phyloP scores from a whole-genome alignment of 2,797 vertebrate genomes.

The Ctenopoma kingsleyae region DNA sequence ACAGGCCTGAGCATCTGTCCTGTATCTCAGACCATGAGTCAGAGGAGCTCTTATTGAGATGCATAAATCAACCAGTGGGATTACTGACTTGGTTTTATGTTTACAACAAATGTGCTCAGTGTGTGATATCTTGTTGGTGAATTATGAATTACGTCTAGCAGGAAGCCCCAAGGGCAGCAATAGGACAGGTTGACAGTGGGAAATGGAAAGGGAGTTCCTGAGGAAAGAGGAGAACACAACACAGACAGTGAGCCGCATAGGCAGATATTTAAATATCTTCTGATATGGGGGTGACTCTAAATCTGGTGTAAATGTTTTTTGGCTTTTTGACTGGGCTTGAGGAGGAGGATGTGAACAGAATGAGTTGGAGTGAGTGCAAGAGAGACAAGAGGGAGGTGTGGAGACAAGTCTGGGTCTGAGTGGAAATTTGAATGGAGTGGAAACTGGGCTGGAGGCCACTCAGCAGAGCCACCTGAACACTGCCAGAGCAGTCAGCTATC shows the following conservation, averaged over 20 bases:
- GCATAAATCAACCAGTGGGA: conserved; percentile 37
- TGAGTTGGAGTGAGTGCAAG: conserved; percentile 40
- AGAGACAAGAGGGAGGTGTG: conserved; percentile 58
- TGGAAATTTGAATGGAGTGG: conserved; percentile 83
- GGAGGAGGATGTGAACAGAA: conserved; percentile 61
- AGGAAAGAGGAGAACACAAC: conserved; percentile 13
- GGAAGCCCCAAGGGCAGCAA: conserved; percentile 23
- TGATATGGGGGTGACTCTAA: conserved; percentile 58
- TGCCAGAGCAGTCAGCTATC: conserved; percentile 83
- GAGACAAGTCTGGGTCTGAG: conserved; percentile 74
- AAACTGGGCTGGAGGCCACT: conserved; percentile 83
- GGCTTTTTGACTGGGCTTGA: conserved; percentile 40
- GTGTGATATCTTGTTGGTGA: conserved; percentile 38
- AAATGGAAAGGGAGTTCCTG: conserved; percentile 24
- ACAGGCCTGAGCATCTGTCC: conserved; percentile 12
- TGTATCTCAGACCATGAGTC: conserved; percentile 37
- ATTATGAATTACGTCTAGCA: conserved; percentile 31
- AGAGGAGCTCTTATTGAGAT: conserved; percentile 32
- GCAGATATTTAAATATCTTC: conserved; percentile 50
- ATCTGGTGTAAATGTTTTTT: conserved; percentile 57
- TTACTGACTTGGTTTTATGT: conserved; percentile 46
- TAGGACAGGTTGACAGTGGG: conserved; percentile 15
- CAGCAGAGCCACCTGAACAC: conserved; percentile 77
- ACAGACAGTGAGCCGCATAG: conserved; percentile 41
- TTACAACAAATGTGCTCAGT: conserved; percentile 12